phyloP scores from a whole-genome alignment of 2,113 vertebrate species.

The Laterallus jamaicensis region DNA sequence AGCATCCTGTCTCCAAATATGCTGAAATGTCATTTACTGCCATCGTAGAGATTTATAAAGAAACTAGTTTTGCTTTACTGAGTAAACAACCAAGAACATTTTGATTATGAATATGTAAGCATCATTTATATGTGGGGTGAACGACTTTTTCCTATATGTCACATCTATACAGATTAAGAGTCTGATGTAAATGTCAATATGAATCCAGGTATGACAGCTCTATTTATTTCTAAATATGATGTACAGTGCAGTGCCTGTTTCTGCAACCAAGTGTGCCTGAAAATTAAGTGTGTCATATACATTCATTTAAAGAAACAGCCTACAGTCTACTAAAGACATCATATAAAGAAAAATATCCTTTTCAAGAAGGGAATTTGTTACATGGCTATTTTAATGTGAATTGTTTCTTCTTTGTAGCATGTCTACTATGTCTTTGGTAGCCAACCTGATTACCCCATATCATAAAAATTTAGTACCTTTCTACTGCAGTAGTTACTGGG shows the following conservation, averaged over 20 bases:
- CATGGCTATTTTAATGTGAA: constrained; percentile 41
- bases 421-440: constrained; percentile 49
- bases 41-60: not conserved
- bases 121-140: constrained; percentile 25
- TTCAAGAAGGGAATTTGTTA: constrained; percentile 35
- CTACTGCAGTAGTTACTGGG: constrained; percentile 62
- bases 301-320: constrained; percentile 55
- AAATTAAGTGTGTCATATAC: constrained; percentile 42
- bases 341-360: constrained; percentile 32
- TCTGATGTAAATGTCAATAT: constrained; percentile 59
- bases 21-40: constrained; percentile 39
- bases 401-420: constrained; percentile 64
- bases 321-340: constrained; percentile 40
- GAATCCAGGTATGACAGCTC: constrained; percentile 58
- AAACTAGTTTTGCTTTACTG: constrained; percentile 36
- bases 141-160: constrained; percentile 34
- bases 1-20: not conserved
- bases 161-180: constrained; percentile 52
- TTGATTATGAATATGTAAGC: constrained; percentile 60
- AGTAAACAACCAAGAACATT: constrained; percentile 42
- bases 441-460: constrained; percentile 55
- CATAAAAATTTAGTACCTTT: constrained; percentile 72
- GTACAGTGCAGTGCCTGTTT: not conserved
- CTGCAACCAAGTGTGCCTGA: constrained; percentile 12
- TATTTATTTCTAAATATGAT: constrained; percentile 58